Base-by-base conservation (phyloP, 2,113 vertebrate species). In the Saccopteryx leptura region DNA sequence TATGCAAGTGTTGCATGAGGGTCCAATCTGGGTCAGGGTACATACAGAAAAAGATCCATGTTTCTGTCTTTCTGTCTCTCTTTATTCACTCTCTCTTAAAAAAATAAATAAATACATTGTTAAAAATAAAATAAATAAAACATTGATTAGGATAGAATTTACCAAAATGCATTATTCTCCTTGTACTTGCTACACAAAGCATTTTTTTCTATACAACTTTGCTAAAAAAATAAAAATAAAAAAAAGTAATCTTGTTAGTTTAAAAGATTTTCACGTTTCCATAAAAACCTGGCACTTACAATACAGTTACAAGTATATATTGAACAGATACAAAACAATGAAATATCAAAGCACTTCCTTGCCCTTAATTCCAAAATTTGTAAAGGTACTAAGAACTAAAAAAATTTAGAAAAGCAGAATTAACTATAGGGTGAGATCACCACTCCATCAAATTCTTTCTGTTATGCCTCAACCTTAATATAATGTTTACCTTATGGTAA, bases 201-300 rank as follows among this genome's bases (percentile, higher is more conserved):
- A 61, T 76, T 54, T 65, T 79, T 78, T 91, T 56, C 12, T 79
- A 81, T 80, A 76, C 0, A 60, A 58, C 11, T 94, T 75, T 95
- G 11, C 60, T n/a, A 87, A 11, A 58, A 95, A 78, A 33, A 18
- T 48, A n/a, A 39, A 39, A 39, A 3, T 39, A 39, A 39, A 39
- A 39, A 39, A 39, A 39, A 39, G 54, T 88, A 52, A 72, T 87
- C 48, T 80, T 39, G 15, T 80, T 60, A 61, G 0, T 82, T 79
- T 21, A 87, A 90, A 95, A 69, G 17, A 21, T 52, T 80, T 96
- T 84, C 39, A 94, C 5, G 9, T 69, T 86, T 92, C 26, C 23
- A 39, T 0, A 87, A 23, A 89, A 88, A 84, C 63, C 26, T 82
- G 13, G 14, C 61, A 31, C 54, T 74, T 58, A 56, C 91, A 60